A percentile compares a stretch with the other conserved stretches of the same genome.
phyloP scores from a whole-genome alignment of 2,888 invertebrate genomes.

The Ormyrus labotus region DNA sequence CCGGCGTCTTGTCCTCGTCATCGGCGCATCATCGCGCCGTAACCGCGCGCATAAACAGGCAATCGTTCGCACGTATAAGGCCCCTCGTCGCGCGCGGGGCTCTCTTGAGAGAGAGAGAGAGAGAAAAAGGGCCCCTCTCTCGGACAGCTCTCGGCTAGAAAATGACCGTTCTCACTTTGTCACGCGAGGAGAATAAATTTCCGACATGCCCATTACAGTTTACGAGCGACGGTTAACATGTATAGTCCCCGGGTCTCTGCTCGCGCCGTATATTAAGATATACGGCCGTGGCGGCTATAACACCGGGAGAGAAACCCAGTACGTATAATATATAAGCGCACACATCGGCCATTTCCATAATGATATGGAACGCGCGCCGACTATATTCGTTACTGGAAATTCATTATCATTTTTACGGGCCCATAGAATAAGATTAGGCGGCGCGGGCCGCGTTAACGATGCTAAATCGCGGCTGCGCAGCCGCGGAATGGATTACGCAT shows the following conservation, averaged over 20 bases:
- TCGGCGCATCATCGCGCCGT: too few species aligned
- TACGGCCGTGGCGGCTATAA: slow-evolving; percentile 53
- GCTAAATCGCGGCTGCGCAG: slow-evolving; percentile 54
- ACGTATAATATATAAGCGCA: not conserved
- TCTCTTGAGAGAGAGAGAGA: not conserved
- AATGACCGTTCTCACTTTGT: slow-evolving; percentile 61
- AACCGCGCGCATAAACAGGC: too few species aligned
- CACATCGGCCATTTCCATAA: slow-evolving; percentile 64
- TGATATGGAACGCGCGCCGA: slow-evolving; percentile 60
- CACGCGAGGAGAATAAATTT: slow-evolving; percentile 62
- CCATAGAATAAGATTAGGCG: slow-evolving; percentile 63
- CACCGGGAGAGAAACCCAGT: slow-evolving; percentile 22
- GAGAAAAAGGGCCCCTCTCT: not conserved
- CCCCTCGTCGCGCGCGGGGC: too few species aligned
- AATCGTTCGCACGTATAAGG: too few species aligned
- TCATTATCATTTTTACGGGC: slow-evolving; percentile 66
- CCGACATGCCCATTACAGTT: slow-evolving; percentile 59
- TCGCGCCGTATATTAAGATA: slow-evolving; percentile 58
- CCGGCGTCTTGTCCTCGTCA: too few species aligned
- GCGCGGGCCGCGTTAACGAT: slow-evolving; percentile 61
- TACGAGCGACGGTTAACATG: slow-evolving; percentile 59
- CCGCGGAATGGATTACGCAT: not conserved
- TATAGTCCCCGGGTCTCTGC: slow-evolving; percentile 34
- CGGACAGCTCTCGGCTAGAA: slow-evolving; percentile 54
- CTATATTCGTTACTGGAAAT: slow-evolving; percentile 64